Evolutionary conservation across 1,140 invertebrate genomes (phyloP).

Genomic region (Dendrolimus kikuchii): DNA sequence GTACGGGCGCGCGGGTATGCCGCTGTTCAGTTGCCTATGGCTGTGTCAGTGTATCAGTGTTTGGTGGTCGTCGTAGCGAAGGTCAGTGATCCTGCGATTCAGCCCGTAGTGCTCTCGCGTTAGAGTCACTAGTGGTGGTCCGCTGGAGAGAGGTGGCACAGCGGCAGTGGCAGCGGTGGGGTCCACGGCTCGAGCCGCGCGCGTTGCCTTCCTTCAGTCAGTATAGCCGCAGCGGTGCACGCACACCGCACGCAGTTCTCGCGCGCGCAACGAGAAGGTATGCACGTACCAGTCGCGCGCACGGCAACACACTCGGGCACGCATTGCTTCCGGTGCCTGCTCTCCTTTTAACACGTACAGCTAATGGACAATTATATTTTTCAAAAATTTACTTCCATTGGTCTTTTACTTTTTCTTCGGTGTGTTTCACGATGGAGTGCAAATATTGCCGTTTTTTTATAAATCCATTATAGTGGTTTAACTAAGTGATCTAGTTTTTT

Average conservation of each 20-base stretch:
- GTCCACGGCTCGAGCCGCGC: conserved; percentile 44
- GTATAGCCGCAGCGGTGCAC: conserved; percentile 66
- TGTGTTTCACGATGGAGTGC: no score
- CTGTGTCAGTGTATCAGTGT: conserved; percentile 14
- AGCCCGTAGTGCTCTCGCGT: conserved; percentile 52
- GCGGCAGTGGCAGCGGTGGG: conserved; percentile 47
- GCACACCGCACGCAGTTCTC: conserved; percentile 69
- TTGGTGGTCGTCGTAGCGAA: conserved; percentile 31
- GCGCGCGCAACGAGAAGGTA: conserved; percentile 67
- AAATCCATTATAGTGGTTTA: no score
- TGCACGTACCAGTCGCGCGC: conserved; percentile 33
- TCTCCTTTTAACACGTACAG: conserved; percentile 28
- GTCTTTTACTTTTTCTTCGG: no score
- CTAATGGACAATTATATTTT: neutral
- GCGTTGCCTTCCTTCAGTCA: conserved; percentile 49
- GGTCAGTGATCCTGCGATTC: conserved; percentile 62
- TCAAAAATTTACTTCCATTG: no score
- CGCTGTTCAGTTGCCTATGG: conserved; percentile 9
- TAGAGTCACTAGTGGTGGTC: conserved; percentile 57
- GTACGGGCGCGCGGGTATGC: conserved; percentile 27
- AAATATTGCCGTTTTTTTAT: no score
- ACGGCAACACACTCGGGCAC: conserved; percentile 28
- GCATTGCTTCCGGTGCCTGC: conserved; percentile 55
- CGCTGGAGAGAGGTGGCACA: conserved; percentile 45
- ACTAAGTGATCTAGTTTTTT: no score